Base-by-base conservation (phyloP, 2,888 invertebrate genomes). In the Ischnus inquisitorius region DNA sequence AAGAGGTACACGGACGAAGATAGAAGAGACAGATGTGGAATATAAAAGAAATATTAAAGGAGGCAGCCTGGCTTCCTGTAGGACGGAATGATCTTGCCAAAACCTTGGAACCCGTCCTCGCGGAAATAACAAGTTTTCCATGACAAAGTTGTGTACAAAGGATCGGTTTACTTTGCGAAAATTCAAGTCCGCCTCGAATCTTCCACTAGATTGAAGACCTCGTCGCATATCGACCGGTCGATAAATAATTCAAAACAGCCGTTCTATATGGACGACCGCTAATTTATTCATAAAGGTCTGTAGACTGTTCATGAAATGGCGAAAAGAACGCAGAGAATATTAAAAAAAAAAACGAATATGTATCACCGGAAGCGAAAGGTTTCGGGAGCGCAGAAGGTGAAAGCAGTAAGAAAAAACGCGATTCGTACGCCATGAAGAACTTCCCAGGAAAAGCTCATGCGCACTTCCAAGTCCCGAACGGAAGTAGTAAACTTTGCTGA, bases 211-310 rank as follows among this genome's bases (percentile, higher is more conserved):
- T 34, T 34, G 34, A 34, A 34, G 34, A 4, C 34, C 1, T 4
- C 19, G 54, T 54, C 19, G 10, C 54, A 54, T 22, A 54, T 12
- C 12, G 54, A 54, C 22, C 22, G 12, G 22, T 54, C 22, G 10
- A 22, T 54, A 22, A 54, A 54, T 54, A 54, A 54, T 54, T 54
- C 54, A 54, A 54, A 54, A 54, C 6, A 54, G 22, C 22, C 54
- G 12, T 12, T 54, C 19, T 54, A 54, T 54, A 54, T 54, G 54
- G 54, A 54, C 22, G 51, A 51, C 8, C 22, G 10, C 5, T 19
- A 54, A 54, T 54, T 54, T 54, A 54, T 22, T 54, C 10, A 54
- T 54, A 22, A 2, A 8, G 12, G 54, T 54, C 12, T 4, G 22
- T 3, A 12, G 12, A 22, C 54, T 12, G 22, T 34, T 34, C 8